Evolutionary conservation across 2,888 invertebrate genomes (phyloP), one percentile per base, ranked within the genome.

Genomic region (Catocala fraxini): DNA sequence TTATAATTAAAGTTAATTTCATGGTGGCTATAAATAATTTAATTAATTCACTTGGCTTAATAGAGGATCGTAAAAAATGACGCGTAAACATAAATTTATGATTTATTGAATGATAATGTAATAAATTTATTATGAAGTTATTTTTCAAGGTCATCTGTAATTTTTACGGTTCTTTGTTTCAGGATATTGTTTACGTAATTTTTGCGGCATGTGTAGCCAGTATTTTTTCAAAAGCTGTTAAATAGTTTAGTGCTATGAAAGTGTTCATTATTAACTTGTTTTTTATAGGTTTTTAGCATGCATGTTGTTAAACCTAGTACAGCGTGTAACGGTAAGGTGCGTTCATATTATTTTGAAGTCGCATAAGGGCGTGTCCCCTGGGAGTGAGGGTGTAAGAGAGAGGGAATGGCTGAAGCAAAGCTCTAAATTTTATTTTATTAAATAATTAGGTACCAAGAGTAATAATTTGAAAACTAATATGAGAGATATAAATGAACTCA

Each of bases 21-120:
- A 59, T 46, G 60, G 33, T 39, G 51, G 53, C 66, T 57, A 63
- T 73, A 60, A 73, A 68, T 66, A 63, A 65, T 68, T 70, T 70
- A 55, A 73, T 76, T 59, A 73, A 46, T 25, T 53, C 65, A 60
- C 73, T 71, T 64, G 46, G 43, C 59, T 70, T 52, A 54, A 70
- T 65, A 55, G 51, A 49, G 45, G 39, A 49, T 63, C 77, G 33
- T 75, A 63, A 76, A 76, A 56, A 54, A 46, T 70, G 52, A 66
- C 47, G 51, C 58, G 71, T 75, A 77, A 77, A 65, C 57, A 63
- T 55, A 65, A 59, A 68, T 66, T 76, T 59, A 66, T 51, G 53
- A 62, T 56, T 63, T 68, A 76, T 59, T 68, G 71, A 66, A 73
- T 68, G 59, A 56, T 65, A 65, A 70, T 47, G 60, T 61, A 61